Evolutionary conservation across 1,140 invertebrate genomes (phyloP), one percentile per base, ranked within the genome.

Genomic region (Laupala kohalensis): DNA sequence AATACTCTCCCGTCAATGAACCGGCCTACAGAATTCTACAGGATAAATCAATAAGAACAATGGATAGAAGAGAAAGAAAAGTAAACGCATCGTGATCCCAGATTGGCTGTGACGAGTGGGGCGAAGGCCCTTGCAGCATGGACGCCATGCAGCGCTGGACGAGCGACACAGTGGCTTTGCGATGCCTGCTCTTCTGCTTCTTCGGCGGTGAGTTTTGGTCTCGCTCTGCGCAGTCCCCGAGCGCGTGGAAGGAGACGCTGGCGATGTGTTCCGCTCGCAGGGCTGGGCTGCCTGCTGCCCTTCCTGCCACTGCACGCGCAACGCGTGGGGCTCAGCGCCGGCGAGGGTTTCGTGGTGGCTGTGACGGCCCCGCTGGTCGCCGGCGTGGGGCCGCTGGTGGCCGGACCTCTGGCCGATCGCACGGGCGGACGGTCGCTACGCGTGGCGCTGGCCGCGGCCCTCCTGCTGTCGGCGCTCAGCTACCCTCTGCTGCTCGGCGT

Each of bases 241-340:
- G n/a, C n/a, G n/a, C n/a, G n/a, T n/a, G n/a, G n/a, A n/a, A n/a
- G n/a, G n/a, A n/a, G n/a, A n/a, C n/a, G n/a, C n/a, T n/a, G n/a
- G n/a, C n/a, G n/a, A n/a, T n/a, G n/a, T n/a, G n/a, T n/a, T n/a
- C n/a, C n/a, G n/a, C n/a, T n/a, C n/a, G n/a, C 79, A 93, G 91
- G 87, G 72, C 80, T 93, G 75, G 89, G 90, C 73, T 89, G 88
- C 75, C 81, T 94, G 64, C 87, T 91, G 74, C 87, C 91, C 15
- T 90, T 91, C 77, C 85, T 93, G 26, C 84, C 89, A 3, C 80
- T 89, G 9, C 91, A 92, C 78, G 92, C 92, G 83, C 79, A 85
- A 69, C 78, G 84, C 29, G 80, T 90, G 67, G 92, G 91, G 3
- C 76, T 94, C 64, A 87, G 86, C 62, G 81, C 85, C 72, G 82